Evolutionary conservation across 1,140 invertebrate species (phyloP), one percentile per base, ranked within the genome.

Genomic region (Zaprionus ornatus): DNA sequence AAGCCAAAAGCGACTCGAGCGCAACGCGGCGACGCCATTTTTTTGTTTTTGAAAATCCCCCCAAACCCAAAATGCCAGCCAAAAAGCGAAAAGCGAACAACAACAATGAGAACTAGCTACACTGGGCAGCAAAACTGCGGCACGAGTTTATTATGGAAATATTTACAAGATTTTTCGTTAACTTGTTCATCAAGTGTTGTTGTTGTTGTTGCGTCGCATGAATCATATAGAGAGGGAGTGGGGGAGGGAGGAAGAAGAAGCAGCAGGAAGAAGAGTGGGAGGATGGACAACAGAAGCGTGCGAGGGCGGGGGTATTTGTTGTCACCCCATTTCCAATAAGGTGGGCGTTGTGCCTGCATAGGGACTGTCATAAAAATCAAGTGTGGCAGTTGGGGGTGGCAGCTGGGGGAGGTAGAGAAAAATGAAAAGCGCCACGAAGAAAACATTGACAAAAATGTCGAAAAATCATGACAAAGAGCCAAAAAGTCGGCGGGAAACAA

Each of bases 351-450:
- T 40, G n/a, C 56, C 35, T 54, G 40, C 45, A 40, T 74, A 74
- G 71, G 73, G 66, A 68, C 71, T 72, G 69, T 76, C 69, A 76
- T 76, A 66, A 76, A 76, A 75, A 75, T 75, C 73, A 75, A 54
- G 67, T 75, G 71, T 32, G 29, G 15, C 19, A n/a, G n/a, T n/a
- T n/a, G n/a, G n/a, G n/a, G n/a, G n/a, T n/a, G n/a, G n/a, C n/a
- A n/a, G n/a, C n/a, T n/a, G n/a, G 15, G 21, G 13, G 7, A 35
- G 15, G 15, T 27, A 35, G 9, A 37, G 48, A 64, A 64, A 63
- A 32, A 29, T 25, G 15, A 48, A 57, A 69, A 63, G 52, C 54
- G 57, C 57, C 66, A 70, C 50, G 37, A 61, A 54, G 64, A 61
- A 56, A 65, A 42, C 45, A 60, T 52, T 68, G 61, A 66, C 68